phyloP scores from a whole-genome alignment of 2,113 vertebrate genomes.

The Pteropus alecto region DNA sequence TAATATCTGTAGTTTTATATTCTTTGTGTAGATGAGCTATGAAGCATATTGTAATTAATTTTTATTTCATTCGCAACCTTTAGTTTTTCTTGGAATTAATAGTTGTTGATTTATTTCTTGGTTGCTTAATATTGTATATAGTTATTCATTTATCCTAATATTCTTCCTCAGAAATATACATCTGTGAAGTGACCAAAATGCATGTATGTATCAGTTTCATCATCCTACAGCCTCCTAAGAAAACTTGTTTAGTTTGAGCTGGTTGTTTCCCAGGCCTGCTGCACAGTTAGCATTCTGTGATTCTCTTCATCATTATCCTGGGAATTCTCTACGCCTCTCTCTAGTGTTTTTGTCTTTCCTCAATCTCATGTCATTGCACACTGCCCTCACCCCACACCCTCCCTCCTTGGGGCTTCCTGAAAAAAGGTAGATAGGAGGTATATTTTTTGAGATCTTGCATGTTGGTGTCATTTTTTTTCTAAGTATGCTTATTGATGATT shows the following conservation, averaged over 20 bases:
- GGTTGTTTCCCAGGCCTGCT: background rate
- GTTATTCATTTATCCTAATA: background rate
- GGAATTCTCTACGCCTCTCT: background rate
- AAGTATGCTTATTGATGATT: background rate
- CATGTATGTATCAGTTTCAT: background rate
- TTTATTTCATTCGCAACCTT: background rate
- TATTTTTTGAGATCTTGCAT: no score
- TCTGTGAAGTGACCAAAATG: background rate
- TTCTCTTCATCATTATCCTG: background rate
- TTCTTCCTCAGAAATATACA: background rate
- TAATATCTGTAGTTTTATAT: background rate
- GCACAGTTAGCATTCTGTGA: background rate
- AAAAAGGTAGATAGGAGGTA: background rate
- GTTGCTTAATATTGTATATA: background rate
- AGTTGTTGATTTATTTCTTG: background rate
- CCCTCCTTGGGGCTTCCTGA: background rate
- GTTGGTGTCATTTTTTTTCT: no score
- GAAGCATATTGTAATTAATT: background rate
- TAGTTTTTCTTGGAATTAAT: background rate
- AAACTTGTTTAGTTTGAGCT: background rate
- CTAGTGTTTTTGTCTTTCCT: background rate
- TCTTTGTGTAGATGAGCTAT: background rate
- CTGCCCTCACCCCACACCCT: no score
- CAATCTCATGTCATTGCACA: background rate
- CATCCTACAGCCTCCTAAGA: background rate